Percentiles rank a stretch among this genome's conserved stretches.
Conservation (phyloP, 2,113 vertebrate genomes). For the Procavia capensis region DNA sequence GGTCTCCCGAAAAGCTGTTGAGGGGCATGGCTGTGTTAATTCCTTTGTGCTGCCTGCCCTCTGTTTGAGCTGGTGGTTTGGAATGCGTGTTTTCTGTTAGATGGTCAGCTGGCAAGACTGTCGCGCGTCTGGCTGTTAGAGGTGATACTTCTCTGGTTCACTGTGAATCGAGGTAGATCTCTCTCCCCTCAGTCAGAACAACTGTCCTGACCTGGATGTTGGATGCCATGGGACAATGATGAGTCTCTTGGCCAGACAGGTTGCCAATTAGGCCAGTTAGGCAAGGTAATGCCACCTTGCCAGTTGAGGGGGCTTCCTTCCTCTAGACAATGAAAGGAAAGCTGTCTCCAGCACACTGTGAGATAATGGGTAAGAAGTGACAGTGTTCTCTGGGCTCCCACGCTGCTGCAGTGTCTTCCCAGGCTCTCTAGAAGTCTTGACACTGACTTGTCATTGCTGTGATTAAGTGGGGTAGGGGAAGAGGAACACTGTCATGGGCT, state of each 20-base stretch:
- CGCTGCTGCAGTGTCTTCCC: not conserved
- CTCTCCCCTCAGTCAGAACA: not conserved
- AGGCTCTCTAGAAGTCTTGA: too few relatives aligned
- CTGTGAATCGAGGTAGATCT: not conserved
- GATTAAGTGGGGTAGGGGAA: not conserved
- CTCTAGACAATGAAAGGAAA: not conserved
- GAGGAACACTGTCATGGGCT: not conserved
- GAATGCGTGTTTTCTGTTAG: not conserved
- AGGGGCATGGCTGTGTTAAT: not conserved
- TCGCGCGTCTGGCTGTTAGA: not conserved
- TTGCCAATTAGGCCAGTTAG: too few relatives aligned
- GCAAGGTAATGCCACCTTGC: not conserved
- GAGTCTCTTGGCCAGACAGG: not conserved
- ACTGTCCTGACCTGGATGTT: not conserved
- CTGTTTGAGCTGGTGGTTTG: not conserved
- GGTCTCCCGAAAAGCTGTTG: not conserved
- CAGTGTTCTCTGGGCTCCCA: not conserved
- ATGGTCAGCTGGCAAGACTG: not conserved
- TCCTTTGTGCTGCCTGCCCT: not conserved
- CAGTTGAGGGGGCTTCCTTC: not conserved
- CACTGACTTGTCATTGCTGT: not conserved
- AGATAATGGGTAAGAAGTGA: not conserved
- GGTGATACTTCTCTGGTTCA: not conserved
- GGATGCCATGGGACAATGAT: not conserved
- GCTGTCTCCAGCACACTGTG: not conserved